phyloP scores from a whole-genome alignment of 1,140 invertebrate genomes.

The Akabosia matsudoensis region DNA sequence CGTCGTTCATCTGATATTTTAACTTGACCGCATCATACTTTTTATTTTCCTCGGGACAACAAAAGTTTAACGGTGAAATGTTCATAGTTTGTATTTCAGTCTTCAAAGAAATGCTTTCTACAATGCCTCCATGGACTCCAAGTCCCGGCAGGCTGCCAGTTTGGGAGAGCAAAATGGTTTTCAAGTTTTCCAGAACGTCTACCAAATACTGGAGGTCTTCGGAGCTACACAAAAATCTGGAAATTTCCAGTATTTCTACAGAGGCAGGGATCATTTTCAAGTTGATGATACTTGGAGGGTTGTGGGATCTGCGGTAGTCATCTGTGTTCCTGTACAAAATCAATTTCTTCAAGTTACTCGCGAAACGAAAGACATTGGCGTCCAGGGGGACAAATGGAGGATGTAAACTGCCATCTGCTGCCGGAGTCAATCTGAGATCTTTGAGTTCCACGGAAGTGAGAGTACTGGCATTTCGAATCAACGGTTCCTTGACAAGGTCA shows the following conservation, averaged over 20 bases:
- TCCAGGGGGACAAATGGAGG: constrained; percentile 19
- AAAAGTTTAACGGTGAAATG: constrained; percentile 28
- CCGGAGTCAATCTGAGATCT: constrained; percentile 15
- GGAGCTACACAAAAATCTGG: constrained; percentile 25
- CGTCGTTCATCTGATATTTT: constrained; percentile 24
- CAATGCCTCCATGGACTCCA: constrained; percentile 29
- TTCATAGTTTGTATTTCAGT: constrained; percentile 29
- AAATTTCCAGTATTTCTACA: constrained; percentile 27
- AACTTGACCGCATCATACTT: constrained; percentile 28
- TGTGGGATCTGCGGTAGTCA: constrained; percentile 13
- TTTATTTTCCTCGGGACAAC: constrained; percentile 22
- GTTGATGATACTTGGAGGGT: constrained; percentile 20
- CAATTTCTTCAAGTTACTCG: constrained; percentile 22
- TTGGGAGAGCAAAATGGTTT: constrained; percentile 18
- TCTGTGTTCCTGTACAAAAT: constrained; percentile 27
- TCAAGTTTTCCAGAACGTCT: constrained; percentile 25
- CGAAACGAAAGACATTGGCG: constrained; percentile 25
- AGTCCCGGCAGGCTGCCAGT: constrained; percentile 13
- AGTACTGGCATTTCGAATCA: constrained; percentile 23
- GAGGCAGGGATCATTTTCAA: constrained; percentile 22
- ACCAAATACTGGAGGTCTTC: constrained; percentile 26
- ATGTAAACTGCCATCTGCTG: background rate
- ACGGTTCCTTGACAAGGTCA: constrained; percentile 3
- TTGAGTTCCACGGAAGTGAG: constrained; percentile 28
- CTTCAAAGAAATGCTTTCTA: constrained; percentile 26